Evolutionary conservation across 2,113 vertebrate species (phyloP), one percentile per base, ranked within the genome.

Genomic region (Peucedramus taeniatus): DNA sequence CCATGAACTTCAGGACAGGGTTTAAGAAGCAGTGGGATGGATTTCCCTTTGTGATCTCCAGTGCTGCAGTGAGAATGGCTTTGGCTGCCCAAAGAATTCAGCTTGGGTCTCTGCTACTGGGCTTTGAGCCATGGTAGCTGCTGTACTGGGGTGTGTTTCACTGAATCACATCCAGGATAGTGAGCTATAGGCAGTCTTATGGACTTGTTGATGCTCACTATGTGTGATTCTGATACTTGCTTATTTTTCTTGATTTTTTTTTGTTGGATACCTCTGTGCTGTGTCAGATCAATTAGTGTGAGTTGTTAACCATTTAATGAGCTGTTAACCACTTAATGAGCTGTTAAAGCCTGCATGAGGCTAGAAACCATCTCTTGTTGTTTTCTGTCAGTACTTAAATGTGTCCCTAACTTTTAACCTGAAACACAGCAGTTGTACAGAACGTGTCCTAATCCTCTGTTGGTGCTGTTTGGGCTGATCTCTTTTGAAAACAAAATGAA

Each of bases 21-120:
- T 70, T 39, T 89, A 31, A 54, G 56, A 51, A 8, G 18, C 2
- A 66, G 37, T 4, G 19, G 40, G 39, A 37, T 51, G 69, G 35
- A 39, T 42, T 1, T 2, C 10, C 42, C 22, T 4, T 26, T 0
- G 0, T 24, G 59, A 4, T 35, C 9, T 18, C 49, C 42, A 17
- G 30, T 31, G 60, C 21, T 45, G 2, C 21, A 44, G 18, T 22
- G 42, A 33, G 30, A 51, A 57, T 53, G 50, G 18, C 18, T 88
- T 72, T 74, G 64, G 24, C n/a, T 86, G 21, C 30, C 37, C 30
- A 15, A 66, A 31, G 33, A 3, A 21, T 57, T 69, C 33, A 40
- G 22, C 45, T 45, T 31, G 13, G 18, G 17, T 65, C 7, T 68
- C 61, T 85, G 69, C 24, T 59, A 1, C 20, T 8, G 8, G 23